These are phyloP conservation scores for Pteropus rufus DNA, from an alignment of 2,797 vertebrate genomes.

Conservation along the genomic window DNA sequence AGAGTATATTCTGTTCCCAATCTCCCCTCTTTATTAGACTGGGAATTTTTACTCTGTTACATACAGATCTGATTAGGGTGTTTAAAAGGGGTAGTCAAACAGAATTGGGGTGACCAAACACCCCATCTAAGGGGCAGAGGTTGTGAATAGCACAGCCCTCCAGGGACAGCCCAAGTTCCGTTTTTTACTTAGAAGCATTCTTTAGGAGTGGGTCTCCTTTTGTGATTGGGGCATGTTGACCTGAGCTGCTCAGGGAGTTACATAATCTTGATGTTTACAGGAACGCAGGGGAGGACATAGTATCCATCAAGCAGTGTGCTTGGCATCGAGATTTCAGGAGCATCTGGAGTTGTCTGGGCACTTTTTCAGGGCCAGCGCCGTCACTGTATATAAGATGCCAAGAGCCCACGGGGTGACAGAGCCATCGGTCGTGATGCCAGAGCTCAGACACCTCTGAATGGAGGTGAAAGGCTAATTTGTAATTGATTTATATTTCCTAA, in stretches of 20 bases:
- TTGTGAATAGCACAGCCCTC: background rate
- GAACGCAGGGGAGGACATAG: background rate
- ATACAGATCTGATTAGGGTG: background rate
- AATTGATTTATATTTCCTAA: background rate
- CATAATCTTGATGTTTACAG: background rate
- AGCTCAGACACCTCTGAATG: background rate
- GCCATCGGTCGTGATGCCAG: background rate
- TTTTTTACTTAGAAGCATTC: accelerated
- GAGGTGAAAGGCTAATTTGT: background rate
- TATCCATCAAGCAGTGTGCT: background rate
- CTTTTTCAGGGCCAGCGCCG: background rate
- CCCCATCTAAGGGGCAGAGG: background rate
- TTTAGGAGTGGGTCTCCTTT: background rate
- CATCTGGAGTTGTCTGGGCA: background rate
- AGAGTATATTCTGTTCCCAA: background rate
- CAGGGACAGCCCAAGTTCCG: background rate
- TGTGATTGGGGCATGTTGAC: background rate
- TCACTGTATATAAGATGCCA: background rate
- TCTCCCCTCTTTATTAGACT: background rate
- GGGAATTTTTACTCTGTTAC: background rate
- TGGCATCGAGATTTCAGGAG: background rate
- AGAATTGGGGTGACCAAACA: background rate
- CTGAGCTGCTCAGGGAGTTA: background rate
- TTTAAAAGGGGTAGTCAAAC: background rate
- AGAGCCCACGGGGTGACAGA: background rate